Percentiles rank a stretch among this genome's conserved stretches.
Evolutionary conservation across 2,888 invertebrate species (phyloP).

Genomic region (Polydesmus complanatus): DNA sequence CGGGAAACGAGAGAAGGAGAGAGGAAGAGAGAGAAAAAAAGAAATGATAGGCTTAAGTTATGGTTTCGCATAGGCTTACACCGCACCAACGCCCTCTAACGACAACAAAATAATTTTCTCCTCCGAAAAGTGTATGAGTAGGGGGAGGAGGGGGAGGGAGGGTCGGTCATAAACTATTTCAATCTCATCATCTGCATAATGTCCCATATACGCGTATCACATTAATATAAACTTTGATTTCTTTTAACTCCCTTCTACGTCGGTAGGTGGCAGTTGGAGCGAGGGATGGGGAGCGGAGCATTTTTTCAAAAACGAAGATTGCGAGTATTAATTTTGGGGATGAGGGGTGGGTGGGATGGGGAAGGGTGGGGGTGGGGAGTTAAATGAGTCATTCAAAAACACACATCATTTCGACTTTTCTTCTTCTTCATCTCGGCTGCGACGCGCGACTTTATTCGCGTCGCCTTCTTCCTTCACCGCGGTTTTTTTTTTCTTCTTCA

Average conservation of each 20-base stretch:
- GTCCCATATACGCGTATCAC: not conserved
- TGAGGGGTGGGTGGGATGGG: not conserved
- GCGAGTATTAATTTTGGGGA: too few relatives aligned
- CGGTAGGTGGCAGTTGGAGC: not conserved
- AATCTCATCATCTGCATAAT: constrained; percentile 13
- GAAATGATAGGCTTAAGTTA: not conserved
- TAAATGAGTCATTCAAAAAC: constrained; percentile 16
- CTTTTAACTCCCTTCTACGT: not conserved
- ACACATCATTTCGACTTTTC: constrained; percentile 15
- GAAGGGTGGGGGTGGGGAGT: constrained; percentile 1
- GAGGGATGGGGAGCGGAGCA: not conserved
- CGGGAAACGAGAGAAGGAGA: too few relatives aligned
- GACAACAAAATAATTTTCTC: not conserved
- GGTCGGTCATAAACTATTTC: constrained; percentile 9
- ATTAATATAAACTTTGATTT: not conserved
- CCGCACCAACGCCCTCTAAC: not conserved
- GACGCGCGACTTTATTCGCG: too few relatives aligned
- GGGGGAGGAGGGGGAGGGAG: not conserved
- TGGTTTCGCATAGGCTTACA: not conserved
- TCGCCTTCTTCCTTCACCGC: too few relatives aligned
- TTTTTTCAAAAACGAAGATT: not conserved
- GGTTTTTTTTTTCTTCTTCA: too few relatives aligned
- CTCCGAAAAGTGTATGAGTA: not conserved
- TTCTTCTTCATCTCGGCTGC: constrained; percentile 8
- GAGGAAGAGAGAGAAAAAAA: not conserved